phyloP scores from a whole-genome alignment of 2,113 vertebrate genomes.

The Cavia aperea region DNA sequence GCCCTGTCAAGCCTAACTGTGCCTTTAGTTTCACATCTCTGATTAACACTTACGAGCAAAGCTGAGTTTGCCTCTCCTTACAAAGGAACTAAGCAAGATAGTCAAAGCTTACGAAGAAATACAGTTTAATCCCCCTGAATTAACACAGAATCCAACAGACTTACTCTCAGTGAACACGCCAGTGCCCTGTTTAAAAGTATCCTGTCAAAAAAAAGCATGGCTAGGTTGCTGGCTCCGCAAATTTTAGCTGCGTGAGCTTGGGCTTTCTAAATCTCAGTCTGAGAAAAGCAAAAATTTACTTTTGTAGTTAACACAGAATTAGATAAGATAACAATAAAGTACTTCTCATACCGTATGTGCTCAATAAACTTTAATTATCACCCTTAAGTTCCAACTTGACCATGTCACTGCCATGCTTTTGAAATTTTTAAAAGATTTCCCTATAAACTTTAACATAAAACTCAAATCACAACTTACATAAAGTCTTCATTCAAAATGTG shows the following conservation, averaged over 20 bases:
- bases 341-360: background rate
- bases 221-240: background rate
- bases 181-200: background rate
- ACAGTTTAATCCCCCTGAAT: background rate
- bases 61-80: background rate
- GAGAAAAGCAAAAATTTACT: constrained; percentile 41
- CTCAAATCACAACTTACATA: background rate
- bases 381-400: constrained; percentile 5
- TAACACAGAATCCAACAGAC: background rate
- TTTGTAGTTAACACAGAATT: constrained; percentile 31
- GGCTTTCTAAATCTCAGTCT: background rate
- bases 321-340: constrained; percentile 12
- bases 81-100: constrained; percentile 22
- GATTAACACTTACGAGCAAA: constrained; percentile 25
- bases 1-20: background rate
- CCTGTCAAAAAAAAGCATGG: background rate
- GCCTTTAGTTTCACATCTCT: background rate
- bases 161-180: background rate
- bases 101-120: constrained; percentile 19
- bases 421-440: constrained; percentile 30
- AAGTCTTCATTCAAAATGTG: background rate
- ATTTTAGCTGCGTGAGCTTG: background rate
- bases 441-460: constrained; percentile 24
- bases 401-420: background rate
- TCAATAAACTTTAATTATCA: constrained; percentile 35